Percentiles rank a stretch among this genome's conserved stretches.
phyloP scores from a whole-genome alignment of 2,113 vertebrate genomes.

The Megalops atlanticus region DNA sequence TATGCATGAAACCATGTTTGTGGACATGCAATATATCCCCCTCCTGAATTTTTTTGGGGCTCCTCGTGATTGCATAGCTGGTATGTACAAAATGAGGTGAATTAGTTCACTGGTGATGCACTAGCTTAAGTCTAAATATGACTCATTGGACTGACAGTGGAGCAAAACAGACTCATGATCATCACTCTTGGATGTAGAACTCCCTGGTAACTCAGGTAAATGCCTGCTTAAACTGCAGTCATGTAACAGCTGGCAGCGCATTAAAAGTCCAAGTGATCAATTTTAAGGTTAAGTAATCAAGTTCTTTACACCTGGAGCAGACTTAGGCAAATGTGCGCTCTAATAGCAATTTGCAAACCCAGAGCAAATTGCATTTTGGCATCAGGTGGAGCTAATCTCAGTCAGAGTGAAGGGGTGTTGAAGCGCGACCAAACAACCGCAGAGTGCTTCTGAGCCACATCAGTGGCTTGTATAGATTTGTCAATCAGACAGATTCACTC shows the following conservation, averaged over 20 bases:
- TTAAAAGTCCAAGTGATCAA: background rate
- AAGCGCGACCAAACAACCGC: too few relatives aligned
- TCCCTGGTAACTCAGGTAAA: background rate
- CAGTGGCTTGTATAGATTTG: background rate
- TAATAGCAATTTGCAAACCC: background rate
- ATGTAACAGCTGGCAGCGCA: background rate
- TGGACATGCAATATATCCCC: too few relatives aligned
- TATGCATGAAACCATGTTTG: too few relatives aligned
- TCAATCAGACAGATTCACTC: background rate
- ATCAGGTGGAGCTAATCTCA: background rate
- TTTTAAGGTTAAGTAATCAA: background rate
- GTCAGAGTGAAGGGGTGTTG: too few relatives aligned
- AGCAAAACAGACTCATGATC: background rate
- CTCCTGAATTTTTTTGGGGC: too few relatives aligned
- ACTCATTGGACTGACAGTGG: background rate
- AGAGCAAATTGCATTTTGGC: background rate
- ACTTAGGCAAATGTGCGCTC: background rate
- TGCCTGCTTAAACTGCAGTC: background rate
- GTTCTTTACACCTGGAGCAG: too few relatives aligned
- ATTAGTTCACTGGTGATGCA: slow-evolving; percentile 1
- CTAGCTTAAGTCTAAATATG: background rate
- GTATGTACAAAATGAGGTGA: background rate
- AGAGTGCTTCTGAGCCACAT: too few relatives aligned
- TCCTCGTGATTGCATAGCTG: background rate
- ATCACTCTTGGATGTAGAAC: background rate